Conservation (phyloP, 2,888 invertebrate species). For the Sminthurides aquaticus region DNA sequence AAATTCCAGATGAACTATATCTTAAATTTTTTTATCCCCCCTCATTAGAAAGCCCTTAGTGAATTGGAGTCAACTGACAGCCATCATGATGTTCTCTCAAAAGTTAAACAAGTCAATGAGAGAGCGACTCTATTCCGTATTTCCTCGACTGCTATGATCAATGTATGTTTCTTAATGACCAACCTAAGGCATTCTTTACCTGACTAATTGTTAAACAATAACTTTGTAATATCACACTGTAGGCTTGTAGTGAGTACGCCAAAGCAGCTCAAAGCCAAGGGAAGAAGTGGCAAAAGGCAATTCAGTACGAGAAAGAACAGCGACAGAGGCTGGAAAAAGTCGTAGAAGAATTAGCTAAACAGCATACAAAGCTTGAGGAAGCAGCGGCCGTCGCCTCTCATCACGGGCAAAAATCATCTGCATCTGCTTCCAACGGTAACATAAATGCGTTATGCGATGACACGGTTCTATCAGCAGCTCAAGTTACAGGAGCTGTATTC, state of each 20-base stretch:
- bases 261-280: conserved; percentile 83
- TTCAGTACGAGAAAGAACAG: conserved; percentile 92
- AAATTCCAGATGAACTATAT: neutral
- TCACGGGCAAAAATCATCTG: conserved; percentile 20
- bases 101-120: conserved; percentile 83
- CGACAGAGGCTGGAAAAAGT: conserved; percentile 86
- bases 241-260: conserved; percentile 88
- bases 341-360: conserved; percentile 93
- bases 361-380: conserved; percentile 91
- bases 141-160: conserved; percentile 94
- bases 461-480: neutral
- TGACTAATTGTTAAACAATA: no score
- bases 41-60: conserved; percentile 52
- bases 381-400: conserved; percentile 52
- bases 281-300: conserved; percentile 81
- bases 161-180: conserved; percentile 64
- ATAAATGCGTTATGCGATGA: no score
- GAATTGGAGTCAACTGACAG: conserved; percentile 63
- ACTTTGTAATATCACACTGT: conserved; percentile 12
- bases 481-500: neutral
- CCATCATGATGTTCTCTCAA: conserved; percentile 58
- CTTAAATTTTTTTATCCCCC: neutral
- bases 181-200: no score
- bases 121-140: conserved; percentile 90
- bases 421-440: conserved; percentile 12